Evolutionary conservation across 2,888 invertebrate species (phyloP).

Genomic region (Aproaerema taeniolella): DNA sequence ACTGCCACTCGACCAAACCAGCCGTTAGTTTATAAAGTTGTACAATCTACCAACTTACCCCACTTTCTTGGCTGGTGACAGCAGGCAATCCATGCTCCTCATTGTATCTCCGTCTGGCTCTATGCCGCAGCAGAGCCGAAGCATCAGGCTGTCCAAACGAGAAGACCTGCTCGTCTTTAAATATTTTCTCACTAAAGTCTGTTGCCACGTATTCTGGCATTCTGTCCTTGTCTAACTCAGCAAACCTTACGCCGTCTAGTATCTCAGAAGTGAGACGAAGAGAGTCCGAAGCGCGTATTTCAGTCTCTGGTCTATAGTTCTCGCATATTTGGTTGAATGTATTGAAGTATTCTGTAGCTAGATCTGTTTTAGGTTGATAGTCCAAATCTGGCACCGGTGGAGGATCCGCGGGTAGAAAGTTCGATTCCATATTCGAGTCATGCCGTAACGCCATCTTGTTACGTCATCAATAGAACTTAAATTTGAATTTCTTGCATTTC

Average conservation of each 20-base stretch:
- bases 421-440: slow-evolving; percentile 62
- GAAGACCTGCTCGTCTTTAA: slow-evolving; percentile 59
- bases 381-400: slow-evolving; percentile 65
- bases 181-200: slow-evolving; percentile 38
- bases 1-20: too few species aligned
- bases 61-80: slow-evolving; percentile 69
- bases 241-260: slow-evolving; percentile 41
- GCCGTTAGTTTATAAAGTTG: too few species aligned
- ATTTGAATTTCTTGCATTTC: slow-evolving; percentile 57
- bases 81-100: slow-evolving; percentile 62
- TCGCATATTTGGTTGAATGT: slow-evolving; percentile 70
- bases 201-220: slow-evolving; percentile 27
- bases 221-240: slow-evolving; percentile 32
- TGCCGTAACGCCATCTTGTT: slow-evolving; percentile 58
- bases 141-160: slow-evolving; percentile 80
- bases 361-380: slow-evolving; percentile 54
- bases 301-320: slow-evolving; percentile 53
- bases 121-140: slow-evolving; percentile 71
- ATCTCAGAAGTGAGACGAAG: slow-evolving; percentile 59
- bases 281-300: slow-evolving; percentile 26
- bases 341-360: slow-evolving; percentile 66
- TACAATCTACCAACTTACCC: slow-evolving; percentile 66
- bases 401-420: slow-evolving; percentile 75
- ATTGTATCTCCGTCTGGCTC: slow-evolving; percentile 60
- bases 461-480: slow-evolving; percentile 33